Evolutionary conservation across 2,888 invertebrate genomes (phyloP).

Genomic region (Sisyra terminalis): DNA sequence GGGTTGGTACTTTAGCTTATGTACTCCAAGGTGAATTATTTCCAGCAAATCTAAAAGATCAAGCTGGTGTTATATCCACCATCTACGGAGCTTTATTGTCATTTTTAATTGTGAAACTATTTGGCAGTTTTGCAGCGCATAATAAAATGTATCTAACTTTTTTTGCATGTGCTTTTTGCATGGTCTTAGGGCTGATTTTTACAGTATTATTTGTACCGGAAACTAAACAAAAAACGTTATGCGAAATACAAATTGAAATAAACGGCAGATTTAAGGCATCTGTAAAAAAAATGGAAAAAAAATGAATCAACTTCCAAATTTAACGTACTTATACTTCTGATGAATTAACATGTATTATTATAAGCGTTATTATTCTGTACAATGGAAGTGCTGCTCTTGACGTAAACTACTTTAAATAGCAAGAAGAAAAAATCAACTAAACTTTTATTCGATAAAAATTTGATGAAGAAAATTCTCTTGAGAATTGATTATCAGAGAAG

Average conservation of each 20-base stretch:
- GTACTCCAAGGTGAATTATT: slow-evolving; percentile 28
- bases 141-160: slow-evolving; percentile 21
- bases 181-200: slow-evolving; percentile 17
- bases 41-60: slow-evolving; percentile 28
- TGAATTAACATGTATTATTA: too few species aligned
- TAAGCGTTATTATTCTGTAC: too few species aligned
- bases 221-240: slow-evolving; percentile 24
- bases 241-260: slow-evolving; percentile 19
- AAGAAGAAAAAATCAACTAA: too few species aligned
- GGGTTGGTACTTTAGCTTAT: slow-evolving; percentile 27
- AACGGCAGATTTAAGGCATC: neutral
- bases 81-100: slow-evolving; percentile 24
- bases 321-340: too few species aligned
- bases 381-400: too few species aligned
- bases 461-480: too few species aligned
- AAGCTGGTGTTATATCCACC: slow-evolving; percentile 29
- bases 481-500: too few species aligned
- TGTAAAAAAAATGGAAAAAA: too few species aligned
- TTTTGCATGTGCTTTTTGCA: slow-evolving; percentile 17
- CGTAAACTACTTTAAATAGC: too few species aligned
- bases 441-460: too few species aligned
- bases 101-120: slow-evolving; percentile 23
- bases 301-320: too few species aligned
- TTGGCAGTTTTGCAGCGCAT: slow-evolving; percentile 18
- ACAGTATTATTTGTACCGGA: slow-evolving; percentile 22